Base-by-base conservation (phyloP, 1,140 invertebrate species). In the Lordiphosa clarofinis region DNA sequence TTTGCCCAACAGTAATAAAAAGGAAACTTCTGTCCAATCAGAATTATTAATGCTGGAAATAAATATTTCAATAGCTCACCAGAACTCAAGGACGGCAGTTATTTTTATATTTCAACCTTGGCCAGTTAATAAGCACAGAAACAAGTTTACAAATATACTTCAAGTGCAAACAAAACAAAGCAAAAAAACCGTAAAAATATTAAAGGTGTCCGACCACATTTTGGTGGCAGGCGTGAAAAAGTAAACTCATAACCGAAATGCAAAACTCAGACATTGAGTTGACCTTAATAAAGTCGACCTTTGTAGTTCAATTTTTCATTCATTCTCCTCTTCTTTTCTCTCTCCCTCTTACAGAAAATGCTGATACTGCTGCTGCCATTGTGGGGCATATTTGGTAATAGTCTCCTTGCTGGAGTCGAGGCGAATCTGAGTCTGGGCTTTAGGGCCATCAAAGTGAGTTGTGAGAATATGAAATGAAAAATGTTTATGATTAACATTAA, bases 351-450 rank as follows among this genome's bases (percentile, higher is more conserved):
- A 39, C 72, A 86, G 81, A 86, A 86, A 86, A 86, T 86, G 81
- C 75, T 86, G 68, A 86, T 86, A 81, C 82, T 86, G 72, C 76
- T 86, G 81, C 75, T 86, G 75, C 81, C 82, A 47, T 68, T 86
- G 65, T 63, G 86, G 49, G 63, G 68, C 24, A 67, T 86, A 75
- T 86, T 86, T 66, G 69, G 82, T 62, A 76, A 86, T 81, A 65
- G 68, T 82, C 72, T 86, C 82, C 58, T 86, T 61, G 73, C 68
- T 61, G 82, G 56, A 64, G 81, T 82, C 44, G 75, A 65, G 50
- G 81, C 81, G 35, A 86, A 69, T 67, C 65, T 86, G 58, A 86
- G 81, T 57, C 74, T 86, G 62, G 81, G 82, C 75, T 86, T 86
- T 86, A 86, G 70, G 65, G 81, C 73, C 64, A 86, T 86, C 73